These are phyloP conservation scores for Oscheius sp. DNA, from an alignment of 2,888 invertebrate species.

Conservation along the genomic window DNA sequence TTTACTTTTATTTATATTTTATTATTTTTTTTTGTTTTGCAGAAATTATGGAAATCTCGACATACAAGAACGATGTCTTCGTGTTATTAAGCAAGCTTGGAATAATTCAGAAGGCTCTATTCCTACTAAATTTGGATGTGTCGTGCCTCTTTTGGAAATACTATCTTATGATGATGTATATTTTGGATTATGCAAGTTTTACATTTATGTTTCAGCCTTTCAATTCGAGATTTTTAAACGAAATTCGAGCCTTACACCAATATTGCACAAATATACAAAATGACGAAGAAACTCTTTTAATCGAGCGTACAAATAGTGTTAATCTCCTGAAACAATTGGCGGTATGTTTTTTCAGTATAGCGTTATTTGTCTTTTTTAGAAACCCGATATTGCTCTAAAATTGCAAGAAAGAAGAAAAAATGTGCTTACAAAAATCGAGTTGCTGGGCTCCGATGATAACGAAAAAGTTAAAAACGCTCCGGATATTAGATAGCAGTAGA, in stretches of 20 bases:
- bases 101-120: conserved; percentile 9
- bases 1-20: not conserved
- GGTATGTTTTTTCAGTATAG: not conserved
- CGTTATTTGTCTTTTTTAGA: not conserved
- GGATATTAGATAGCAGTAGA: conserved; percentile 16
- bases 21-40: not conserved
- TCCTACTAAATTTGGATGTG: conserved; percentile 28
- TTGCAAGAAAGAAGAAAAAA: conserved; percentile 8
- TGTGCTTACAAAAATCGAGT: not conserved
- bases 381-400: conserved; percentile 6
- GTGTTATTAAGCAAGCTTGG: conserved; percentile 27
- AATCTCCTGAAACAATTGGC: not conserved
- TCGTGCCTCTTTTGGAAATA: conserved; percentile 13
- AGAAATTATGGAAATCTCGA: conserved; percentile 21
- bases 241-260: not conserved
- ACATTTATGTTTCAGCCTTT: conserved; percentile 13
- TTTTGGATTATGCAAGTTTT: not conserved
- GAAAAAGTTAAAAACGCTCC: not conserved
- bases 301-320: not conserved
- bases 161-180: conserved; percentile 17
- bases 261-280: not conserved
- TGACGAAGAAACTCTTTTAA: not conserved
- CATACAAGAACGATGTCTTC: conserved; percentile 9
- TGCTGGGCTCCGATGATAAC: not conserved
- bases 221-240: not conserved